Evolutionary conservation across 2,113 vertebrate species (phyloP).

Genomic region (Natator depressus): DNA sequence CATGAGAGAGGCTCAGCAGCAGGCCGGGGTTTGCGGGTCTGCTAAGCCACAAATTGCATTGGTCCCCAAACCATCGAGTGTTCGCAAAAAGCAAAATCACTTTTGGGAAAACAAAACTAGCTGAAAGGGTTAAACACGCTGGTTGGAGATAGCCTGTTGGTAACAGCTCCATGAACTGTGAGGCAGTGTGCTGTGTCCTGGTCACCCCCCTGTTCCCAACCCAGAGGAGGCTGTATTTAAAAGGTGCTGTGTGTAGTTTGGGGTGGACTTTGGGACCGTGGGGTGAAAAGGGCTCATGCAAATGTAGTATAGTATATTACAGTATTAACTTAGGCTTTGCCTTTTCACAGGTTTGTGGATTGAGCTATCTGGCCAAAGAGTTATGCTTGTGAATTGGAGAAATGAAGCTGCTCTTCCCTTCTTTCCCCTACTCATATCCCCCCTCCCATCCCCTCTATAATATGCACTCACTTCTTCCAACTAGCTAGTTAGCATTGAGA

Average conservation of each 20-base stretch:
- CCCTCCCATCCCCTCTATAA: neutral
- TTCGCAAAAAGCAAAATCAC: conserved; percentile 18
- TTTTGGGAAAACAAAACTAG: conserved; percentile 35
- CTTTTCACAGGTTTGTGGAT: conserved; percentile 71
- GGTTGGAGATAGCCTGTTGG: conserved; percentile 40
- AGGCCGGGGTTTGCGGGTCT: neutral
- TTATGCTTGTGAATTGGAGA: conserved; percentile 78
- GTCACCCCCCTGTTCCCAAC: neutral
- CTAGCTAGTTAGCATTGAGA: conserved; percentile 16
- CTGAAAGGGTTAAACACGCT: neutral
- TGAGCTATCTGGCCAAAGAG: conserved; percentile 77
- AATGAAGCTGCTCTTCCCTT: conserved; percentile 44
- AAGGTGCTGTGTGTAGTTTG: neutral
- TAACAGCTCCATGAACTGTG: neutral
- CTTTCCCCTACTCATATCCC: conserved; percentile 18
- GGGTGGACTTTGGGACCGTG: neutral
- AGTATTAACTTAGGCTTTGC: neutral
- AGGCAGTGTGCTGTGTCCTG: fast-evolving
- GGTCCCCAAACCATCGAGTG: neutral
- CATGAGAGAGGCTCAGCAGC: fast-evolving
- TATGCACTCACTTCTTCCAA: conserved; percentile 16
- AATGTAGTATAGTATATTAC: neutral
- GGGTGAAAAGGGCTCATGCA: neutral
- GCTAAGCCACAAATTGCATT: neutral
- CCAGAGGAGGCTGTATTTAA: neutral